These are phyloP conservation scores for Clytia hemisphaerica DNA, from an alignment of 30 jellyfish, hydroid and myxozoan species.

Conservation along the genomic window DNA sequence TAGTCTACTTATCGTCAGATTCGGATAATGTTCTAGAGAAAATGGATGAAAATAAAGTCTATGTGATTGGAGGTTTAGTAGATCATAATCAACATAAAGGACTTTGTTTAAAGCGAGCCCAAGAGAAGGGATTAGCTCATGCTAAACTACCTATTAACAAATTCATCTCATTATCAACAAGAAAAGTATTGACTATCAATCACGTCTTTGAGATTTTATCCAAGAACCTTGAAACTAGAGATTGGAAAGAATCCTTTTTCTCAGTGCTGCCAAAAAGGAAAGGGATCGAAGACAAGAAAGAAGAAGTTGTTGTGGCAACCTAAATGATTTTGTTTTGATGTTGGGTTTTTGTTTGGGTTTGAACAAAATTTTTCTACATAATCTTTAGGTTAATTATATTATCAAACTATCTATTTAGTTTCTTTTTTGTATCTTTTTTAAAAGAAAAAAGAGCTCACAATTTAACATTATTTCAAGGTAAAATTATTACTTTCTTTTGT, in stretches of 20 bases:
- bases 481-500: too few species aligned
- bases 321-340: too few species aligned
- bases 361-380: too few species aligned
- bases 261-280: conserved; percentile 84
- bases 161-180: conserved; percentile 50
- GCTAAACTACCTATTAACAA: conserved; percentile 84
- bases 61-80: conserved; percentile 89
- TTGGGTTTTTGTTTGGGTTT: too few species aligned
- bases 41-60: conserved; percentile 50
- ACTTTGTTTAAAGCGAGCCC: conserved; percentile 66
- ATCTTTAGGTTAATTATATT: too few species aligned
- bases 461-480: too few species aligned
- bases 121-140: conserved; percentile 56
- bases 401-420: too few species aligned
- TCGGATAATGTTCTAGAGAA: conserved; percentile 66
- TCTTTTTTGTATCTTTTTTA: too few species aligned
- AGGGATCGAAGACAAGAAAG: conserved; percentile 31
- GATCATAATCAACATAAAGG: conserved; percentile 98
- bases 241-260: conserved; percentile 82
- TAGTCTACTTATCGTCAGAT: conserved; percentile 83
- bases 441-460: too few species aligned
- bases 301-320: too few species aligned
- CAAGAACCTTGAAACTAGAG: conserved; percentile 36
- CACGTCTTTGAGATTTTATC: conserved; percentile 86
- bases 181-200: conserved; percentile 77